phyloP scores from a whole-genome alignment of 2,888 invertebrate species.

The Chirona hameri region DNA sequence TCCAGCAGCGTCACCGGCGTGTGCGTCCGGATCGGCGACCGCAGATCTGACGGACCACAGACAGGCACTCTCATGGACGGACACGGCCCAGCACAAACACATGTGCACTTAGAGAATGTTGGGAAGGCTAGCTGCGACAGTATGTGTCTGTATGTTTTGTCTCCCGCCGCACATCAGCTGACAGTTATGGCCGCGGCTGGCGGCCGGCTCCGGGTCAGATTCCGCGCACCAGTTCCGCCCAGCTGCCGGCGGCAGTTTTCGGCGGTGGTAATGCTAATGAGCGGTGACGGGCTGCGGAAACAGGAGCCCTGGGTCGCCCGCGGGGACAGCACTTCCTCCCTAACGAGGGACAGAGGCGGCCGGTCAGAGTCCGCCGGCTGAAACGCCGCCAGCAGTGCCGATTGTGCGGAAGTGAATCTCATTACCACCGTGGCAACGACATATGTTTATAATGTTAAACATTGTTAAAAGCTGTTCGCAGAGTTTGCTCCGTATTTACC shows the following conservation, averaged over 20 bases:
- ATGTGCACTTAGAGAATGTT: neutral
- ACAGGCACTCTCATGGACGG: too few species aligned
- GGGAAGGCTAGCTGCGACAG: too few species aligned
- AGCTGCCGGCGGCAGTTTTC: neutral
- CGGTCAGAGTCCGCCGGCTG: neutral
- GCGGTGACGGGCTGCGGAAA: neutral
- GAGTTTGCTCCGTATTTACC: too few species aligned
- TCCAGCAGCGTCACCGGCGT: constrained; percentile 28
- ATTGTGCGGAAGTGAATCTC: neutral
- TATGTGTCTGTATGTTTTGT: too few species aligned
- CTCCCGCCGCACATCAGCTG: neutral
- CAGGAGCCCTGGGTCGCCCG: neutral
- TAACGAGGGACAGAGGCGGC: neutral
- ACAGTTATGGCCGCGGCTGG: neutral
- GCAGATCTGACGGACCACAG: neutral
- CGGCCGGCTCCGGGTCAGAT: too few species aligned
- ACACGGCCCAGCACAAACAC: neutral
- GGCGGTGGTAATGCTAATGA: neutral
- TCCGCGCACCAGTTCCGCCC: neutral
- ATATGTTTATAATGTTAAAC: too few species aligned
- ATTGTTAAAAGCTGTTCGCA: too few species aligned
- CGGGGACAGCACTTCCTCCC: neutral
- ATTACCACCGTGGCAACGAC: neutral
- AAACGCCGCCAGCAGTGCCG: neutral
- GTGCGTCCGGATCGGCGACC: constrained; percentile 27